A percentile compares a stretch with the other conserved stretches of the same genome.
Conservation (phyloP, 2,797 vertebrate species). For the Tokudaia tokunoshimensis region DNA sequence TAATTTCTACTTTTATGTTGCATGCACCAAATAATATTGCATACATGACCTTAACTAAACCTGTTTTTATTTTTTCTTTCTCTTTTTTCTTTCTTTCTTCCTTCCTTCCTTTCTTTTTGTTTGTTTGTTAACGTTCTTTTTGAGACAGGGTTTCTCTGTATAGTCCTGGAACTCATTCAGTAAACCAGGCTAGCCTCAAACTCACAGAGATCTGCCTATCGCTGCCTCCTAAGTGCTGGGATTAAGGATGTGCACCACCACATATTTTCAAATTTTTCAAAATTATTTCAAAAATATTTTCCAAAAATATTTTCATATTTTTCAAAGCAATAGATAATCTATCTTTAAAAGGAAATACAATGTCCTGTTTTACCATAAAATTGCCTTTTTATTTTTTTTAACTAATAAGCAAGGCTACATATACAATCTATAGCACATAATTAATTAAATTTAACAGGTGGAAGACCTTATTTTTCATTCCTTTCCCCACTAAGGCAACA, state of each 20-base stretch:
- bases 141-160: not conserved
- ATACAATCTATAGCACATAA: constrained; percentile 16
- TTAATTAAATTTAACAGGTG: constrained; percentile 45
- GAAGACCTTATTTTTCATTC: not conserved
- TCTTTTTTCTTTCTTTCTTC: not conserved
- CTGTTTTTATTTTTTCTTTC: constrained; percentile 13
- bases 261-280: constrained; percentile 30
- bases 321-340: constrained; percentile 43
- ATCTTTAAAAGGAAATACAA: constrained; percentile 33
- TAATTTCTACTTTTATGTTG: constrained; percentile 62
- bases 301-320: not conserved
- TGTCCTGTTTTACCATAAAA: constrained; percentile 43
- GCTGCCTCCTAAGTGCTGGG: not conserved
- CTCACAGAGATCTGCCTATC: not conserved
- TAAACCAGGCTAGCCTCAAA: not conserved
- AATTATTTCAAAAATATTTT: not conserved
- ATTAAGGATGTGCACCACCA: not conserved
- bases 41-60: constrained; percentile 9
- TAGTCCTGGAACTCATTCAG: not conserved
- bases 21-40: constrained; percentile 41
- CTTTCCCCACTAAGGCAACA: constrained; percentile 53
- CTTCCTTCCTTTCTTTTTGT: not conserved
- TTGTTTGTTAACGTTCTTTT: not conserved
- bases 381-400: not conserved
- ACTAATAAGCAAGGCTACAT: constrained; percentile 10